Evolutionary conservation across 2,888 invertebrate species (phyloP).

Genomic region (Cryptus viduatorius): DNA sequence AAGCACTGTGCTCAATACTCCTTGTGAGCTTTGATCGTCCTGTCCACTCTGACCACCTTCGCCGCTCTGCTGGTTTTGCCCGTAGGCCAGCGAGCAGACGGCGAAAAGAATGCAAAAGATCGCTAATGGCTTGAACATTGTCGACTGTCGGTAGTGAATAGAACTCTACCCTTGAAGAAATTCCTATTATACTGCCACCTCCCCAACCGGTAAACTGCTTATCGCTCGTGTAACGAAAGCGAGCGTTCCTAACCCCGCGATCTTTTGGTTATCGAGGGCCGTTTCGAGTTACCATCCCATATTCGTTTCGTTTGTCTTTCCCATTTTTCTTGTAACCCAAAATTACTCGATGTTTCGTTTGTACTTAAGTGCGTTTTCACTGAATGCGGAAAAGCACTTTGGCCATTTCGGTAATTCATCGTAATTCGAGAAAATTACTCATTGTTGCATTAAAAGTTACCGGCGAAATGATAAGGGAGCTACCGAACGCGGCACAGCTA

Average conservation of each 20-base stretch:
- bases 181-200: slow-evolving; percentile 65
- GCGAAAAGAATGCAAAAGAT: slow-evolving; percentile 49
- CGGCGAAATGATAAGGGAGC: no score
- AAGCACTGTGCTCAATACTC: no score
- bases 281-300: no score
- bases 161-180: slow-evolving; percentile 36
- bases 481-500: no score
- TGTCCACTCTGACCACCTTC: neutral
- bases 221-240: slow-evolving; percentile 22
- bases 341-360: neutral
- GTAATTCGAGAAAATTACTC: neutral
- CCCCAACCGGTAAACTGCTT: slow-evolving; percentile 21
- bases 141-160: slow-evolving; percentile 49
- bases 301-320: neutral
- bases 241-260: neutral
- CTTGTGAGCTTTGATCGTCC: no score
- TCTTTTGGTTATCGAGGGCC: neutral
- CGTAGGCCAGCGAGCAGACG: slow-evolving; percentile 27
- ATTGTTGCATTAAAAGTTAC: neutral
- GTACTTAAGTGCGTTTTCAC: no score
- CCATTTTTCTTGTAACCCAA: slow-evolving; percentile 1
- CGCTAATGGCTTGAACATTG: slow-evolving; percentile 64
- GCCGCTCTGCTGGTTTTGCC: slow-evolving; percentile 12
- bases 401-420: neutral
- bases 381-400: no score